Conservation (phyloP, 2,797 vertebrate species). For the Macropus fuliginosus region DNA sequence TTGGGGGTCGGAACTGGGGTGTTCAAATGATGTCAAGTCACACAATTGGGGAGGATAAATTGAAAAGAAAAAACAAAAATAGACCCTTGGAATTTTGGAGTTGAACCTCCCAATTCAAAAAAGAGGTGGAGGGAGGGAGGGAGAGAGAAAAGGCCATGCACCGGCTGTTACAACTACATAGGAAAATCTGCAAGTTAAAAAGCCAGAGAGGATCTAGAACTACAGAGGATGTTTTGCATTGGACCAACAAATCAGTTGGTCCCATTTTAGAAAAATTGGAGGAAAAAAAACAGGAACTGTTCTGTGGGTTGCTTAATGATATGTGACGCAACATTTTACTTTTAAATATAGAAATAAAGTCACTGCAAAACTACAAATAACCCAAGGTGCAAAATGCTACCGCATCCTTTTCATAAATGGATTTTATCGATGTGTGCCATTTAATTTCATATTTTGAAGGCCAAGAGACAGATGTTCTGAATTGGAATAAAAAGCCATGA, state of each 20-base stretch:
- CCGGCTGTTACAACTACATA: constrained; percentile 49
- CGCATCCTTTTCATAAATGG: constrained; percentile 51
- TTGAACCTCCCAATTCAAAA: constrained; percentile 1
- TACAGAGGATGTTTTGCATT: neutral
- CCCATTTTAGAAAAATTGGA: constrained; percentile 54
- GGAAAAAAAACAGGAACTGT: constrained; percentile 53
- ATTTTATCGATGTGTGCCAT: neutral
- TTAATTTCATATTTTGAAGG: constrained; percentile 20
- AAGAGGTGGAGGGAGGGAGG: constrained; percentile 51
- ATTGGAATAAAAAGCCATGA: neutral
- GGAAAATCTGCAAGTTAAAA: constrained; percentile 35
- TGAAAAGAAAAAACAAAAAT: constrained; percentile 49
- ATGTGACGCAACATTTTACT: constrained; percentile 76
- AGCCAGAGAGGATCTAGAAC: neutral
- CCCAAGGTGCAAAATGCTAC: constrained; percentile 62
- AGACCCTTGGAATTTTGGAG: constrained; percentile 38
- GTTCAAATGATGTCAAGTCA: neutral
- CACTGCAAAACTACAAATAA: constrained; percentile 72
- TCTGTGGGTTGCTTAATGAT: constrained; percentile 75
- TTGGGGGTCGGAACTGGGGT: neutral
- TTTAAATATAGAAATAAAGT: constrained; percentile 77
- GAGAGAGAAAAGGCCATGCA: constrained; percentile 30
- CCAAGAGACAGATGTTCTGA: neutral
- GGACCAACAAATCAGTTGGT: constrained; percentile 46
- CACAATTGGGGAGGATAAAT: constrained; percentile 6